Base-by-base conservation (phyloP, 2,888 invertebrate species). In the Anagyrus pseudococci region DNA sequence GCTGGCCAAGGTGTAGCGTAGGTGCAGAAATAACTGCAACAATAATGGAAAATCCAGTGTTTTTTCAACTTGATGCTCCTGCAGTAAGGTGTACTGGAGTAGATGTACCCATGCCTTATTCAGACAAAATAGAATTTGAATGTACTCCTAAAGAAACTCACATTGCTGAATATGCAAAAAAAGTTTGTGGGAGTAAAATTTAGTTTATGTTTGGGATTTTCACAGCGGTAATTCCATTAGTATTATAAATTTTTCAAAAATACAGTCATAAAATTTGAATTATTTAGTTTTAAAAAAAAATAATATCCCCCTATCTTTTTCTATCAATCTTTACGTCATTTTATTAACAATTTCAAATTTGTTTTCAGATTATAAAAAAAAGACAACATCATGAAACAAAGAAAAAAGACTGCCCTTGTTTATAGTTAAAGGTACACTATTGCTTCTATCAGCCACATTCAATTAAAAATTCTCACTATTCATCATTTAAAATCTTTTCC, bases 1-100 rank as follows among this genome's bases (percentile, higher is more conserved):
- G 88, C n/a, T 89, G 88, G 88, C 87, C 87, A 10, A 84, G 84
- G 70, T 84, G 82, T 75, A 85, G 86, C 19, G 83, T 89, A 17
- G 72, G 73, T 23, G 50, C 73, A 41, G 73, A 73, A 56, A 73
- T 73, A 17, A 62, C 68, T 1, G 69, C 73, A 13, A 72, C 64
- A 25, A 20, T 73, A 26, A 73, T 73, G 72, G 73, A 73, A 60
- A 73, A 70, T 67, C 58, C 71, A 49, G 64, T 69, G 7, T 73
- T 73, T n/a, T 73, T 68, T 64, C 62, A 73, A 52, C 64, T 73
- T 3, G 73, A 73, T 55, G 71, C 71, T 33, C 72, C 73, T 15
- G 71, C 70, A 52, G 17, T 73, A 7, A 69, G 71, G 15, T 71
- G 71, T 22, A 66, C 71, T 10, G 72, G 69, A 22, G 53, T 70